Percentiles rank a stretch among this genome's conserved stretches.
These are phyloP conservation scores for Creontiades dilutus DNA, from an alignment of 2,888 invertebrate genomes.

Conservation along the genomic window DNA sequence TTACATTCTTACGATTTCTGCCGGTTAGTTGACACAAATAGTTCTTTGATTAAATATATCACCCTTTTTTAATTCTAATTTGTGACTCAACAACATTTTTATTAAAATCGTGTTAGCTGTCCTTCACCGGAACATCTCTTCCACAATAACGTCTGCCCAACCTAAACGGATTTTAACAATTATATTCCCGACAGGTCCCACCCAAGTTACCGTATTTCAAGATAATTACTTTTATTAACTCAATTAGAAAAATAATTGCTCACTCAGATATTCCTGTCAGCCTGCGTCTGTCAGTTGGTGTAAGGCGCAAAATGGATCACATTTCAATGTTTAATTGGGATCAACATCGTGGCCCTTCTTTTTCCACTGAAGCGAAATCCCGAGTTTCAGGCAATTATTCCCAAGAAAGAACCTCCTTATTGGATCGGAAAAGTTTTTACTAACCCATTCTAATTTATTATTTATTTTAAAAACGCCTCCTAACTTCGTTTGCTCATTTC, in stretches of 20 bases:
- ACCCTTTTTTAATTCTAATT: too few species aligned
- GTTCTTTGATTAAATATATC: too few species aligned
- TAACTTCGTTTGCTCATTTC: too few species aligned
- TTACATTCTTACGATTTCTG: too few species aligned
- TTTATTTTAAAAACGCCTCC: too few species aligned
- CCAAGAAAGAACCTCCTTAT: too few species aligned
- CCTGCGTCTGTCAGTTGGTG: not conserved
- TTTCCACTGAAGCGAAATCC: not conserved
- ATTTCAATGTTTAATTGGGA: slow-evolving; percentile 31
- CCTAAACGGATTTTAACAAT: not conserved
- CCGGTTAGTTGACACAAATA: too few species aligned
- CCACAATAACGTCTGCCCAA: not conserved
- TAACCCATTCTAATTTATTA: too few species aligned
- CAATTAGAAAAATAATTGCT: slow-evolving; percentile 17
- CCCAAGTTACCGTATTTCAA: not conserved
- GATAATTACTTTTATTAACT: slow-evolving; percentile 35
- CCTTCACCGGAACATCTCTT: not conserved
- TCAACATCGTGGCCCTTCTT: not conserved
- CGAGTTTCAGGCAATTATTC: too few species aligned
- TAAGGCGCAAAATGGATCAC: not conserved
- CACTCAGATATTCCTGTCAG: not conserved
- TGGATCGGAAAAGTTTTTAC: too few species aligned
- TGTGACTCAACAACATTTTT: too few species aligned
- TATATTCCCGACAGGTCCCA: not conserved
- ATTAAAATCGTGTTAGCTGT: too few species aligned